Evolutionary conservation across 92 coral and sea anemone genomes (phyloP), one percentile per base, ranked within the genome.

Genomic region (Diadumene lineata): DNA sequence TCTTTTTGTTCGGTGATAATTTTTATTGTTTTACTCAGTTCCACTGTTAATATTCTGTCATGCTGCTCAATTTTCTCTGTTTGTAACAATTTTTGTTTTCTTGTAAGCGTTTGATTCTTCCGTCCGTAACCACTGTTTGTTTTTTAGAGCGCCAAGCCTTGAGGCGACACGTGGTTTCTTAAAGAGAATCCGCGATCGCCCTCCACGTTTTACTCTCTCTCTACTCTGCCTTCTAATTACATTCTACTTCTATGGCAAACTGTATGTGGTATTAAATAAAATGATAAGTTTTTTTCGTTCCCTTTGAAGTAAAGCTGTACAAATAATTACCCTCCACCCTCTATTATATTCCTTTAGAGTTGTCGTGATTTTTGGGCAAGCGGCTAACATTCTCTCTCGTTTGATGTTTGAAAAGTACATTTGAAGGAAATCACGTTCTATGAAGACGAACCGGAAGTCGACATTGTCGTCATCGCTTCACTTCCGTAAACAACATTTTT

Each of bases 281-380:
- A 19, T 26, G 15, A 62, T 31, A 28, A 28, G 29, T 19, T 62
- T 0, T 27, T 3, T 4, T 28, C 68, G 68, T 62, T 62, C 43
- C 19, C 68, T 62, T 62, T 62, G 68, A 62, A 27, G 43, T 30
- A 1, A 28, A 30, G 68, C 68, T 62, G 68, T 28, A 62, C 68
- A 62, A 62, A 62, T 62, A 62, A 62, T 62, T 62, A 22, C 38
- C 43, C 38, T 28, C 68, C 68, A n/a, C 68, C 68, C 31, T 62
- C 68, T 7, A 15, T 13, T 17, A 11, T 28, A 21, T 62, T 30
- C 31, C n/a, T 6, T 15, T 28, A 19, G 11, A 28, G 11, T 62
- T 28, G 21, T 58, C 64, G 31, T 10, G 31, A 58, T 58, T 23
- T 25, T 58, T 22, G 26, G n/a, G 17, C 31, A 62, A 2, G 68